A percentile compares a stretch with the other conserved stretches of the same genome.
These are phyloP conservation scores for Plectropomus leopardus DNA, from an alignment of 2,113 vertebrate genomes.

Conservation along the genomic window DNA sequence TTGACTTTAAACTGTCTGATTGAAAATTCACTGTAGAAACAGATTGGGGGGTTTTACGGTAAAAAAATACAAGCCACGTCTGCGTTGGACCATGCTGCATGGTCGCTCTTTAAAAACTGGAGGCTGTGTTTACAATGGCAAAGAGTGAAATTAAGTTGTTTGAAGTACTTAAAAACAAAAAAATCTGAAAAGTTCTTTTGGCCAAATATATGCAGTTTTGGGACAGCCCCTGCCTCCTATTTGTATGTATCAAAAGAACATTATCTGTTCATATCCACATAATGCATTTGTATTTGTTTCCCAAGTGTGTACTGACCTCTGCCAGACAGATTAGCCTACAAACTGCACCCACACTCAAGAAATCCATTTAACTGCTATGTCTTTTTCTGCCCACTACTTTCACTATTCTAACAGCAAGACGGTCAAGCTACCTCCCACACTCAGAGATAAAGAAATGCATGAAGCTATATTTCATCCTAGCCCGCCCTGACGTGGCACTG, in stretches of 20 bases:
- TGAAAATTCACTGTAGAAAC: too few relatives aligned
- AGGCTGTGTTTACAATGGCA: background rate
- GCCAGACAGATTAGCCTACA: slow-evolving; percentile 29
- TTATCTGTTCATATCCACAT: background rate
- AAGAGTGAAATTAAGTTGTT: background rate
- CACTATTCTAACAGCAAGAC: slow-evolving; percentile 1
- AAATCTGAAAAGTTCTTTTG: background rate
- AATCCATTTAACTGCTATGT: slow-evolving; percentile 35
- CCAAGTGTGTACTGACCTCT: background rate
- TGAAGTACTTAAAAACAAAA: background rate
- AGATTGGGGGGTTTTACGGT: too few relatives aligned
- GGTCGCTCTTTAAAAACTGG: too few relatives aligned
- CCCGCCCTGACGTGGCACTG: slow-evolving; percentile 24
- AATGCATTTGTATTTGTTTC: slow-evolving; percentile 5
- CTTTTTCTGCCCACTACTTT: slow-evolving; percentile 26
- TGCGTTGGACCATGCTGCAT: too few relatives aligned
- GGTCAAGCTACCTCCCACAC: background rate
- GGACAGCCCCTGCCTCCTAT: background rate
- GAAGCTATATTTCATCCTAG: slow-evolving; percentile 30
- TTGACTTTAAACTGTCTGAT: too few relatives aligned
- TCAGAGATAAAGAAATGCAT: slow-evolving; percentile 35
- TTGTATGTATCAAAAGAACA: background rate
- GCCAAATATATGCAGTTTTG: background rate
- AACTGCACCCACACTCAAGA: slow-evolving; percentile 25
- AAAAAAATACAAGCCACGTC: too few relatives aligned